Percentiles rank a stretch among this genome's conserved stretches.
Evolutionary conservation across 37 sponge, comb jelly and placozoan species (phyloP).

Genomic region (Petrosia ficiformis): DNA sequence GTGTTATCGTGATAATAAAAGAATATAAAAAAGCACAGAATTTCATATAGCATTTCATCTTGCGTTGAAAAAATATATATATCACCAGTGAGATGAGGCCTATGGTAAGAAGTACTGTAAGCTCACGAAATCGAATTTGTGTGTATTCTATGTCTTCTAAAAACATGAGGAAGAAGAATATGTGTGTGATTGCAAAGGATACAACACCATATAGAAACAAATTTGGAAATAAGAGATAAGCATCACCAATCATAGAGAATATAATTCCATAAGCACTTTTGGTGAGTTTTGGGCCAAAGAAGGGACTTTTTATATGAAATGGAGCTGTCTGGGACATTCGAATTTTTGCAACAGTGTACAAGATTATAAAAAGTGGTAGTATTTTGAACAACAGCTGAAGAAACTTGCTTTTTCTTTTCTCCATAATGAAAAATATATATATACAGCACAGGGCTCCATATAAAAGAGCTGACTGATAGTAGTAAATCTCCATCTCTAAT

Average conservation of each 20-base stretch:
- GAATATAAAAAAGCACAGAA: constrained; percentile 36
- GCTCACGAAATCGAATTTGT: not conserved
- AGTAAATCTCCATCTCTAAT: not conserved
- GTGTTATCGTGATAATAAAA: constrained; percentile 41
- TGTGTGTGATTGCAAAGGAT: constrained; percentile 48
- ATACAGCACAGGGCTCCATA: not conserved
- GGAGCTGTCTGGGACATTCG: not conserved
- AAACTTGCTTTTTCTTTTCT: not conserved
- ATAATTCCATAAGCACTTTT: constrained; percentile 25
- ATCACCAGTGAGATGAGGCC: constrained; percentile 15
- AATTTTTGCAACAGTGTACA: not conserved
- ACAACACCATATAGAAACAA: constrained; percentile 46
- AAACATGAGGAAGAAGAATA: constrained; percentile 34
- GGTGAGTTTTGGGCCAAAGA: not conserved
- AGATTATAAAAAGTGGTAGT: not conserved
- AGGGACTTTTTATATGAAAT: not conserved
- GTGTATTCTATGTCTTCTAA: not conserved
- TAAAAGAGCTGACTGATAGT: not conserved
- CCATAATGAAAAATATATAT: not conserved
- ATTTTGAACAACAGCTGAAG: not conserved
- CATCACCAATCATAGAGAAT: constrained; percentile 57
- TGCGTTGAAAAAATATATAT: constrained; percentile 14
- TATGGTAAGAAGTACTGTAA: constrained; percentile 8
- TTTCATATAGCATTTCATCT: constrained; percentile 6
- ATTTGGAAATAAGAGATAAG: constrained; percentile 28